Percentiles rank a stretch among this genome's conserved stretches.
Conservation (phyloP, 2,797 vertebrate species). For the Spinus pinus region DNA sequence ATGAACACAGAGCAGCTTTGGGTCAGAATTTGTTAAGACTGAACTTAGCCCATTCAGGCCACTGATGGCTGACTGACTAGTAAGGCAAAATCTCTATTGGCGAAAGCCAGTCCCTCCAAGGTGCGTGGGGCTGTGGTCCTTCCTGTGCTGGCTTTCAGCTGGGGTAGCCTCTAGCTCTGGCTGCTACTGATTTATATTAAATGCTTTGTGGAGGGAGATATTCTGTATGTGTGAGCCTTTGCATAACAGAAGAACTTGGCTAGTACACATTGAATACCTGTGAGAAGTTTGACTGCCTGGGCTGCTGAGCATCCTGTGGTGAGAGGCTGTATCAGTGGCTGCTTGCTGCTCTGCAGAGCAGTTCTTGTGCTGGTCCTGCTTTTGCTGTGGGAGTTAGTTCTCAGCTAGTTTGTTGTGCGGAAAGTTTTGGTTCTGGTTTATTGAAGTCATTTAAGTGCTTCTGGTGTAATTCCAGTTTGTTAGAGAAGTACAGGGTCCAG, state of each 20-base stretch:
- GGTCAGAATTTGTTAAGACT: neutral
- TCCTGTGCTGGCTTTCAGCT: neutral
- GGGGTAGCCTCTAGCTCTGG: neutral
- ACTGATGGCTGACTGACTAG: neutral
- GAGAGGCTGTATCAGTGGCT: neutral
- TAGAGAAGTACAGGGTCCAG: neutral
- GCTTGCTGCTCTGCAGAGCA: neutral
- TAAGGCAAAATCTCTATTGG: neutral
- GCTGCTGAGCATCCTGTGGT: neutral
- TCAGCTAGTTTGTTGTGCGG: neutral
- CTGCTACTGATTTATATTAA: neutral
- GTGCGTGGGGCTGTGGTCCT: neutral
- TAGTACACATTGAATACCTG: accelerated
- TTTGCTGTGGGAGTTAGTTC: neutral
- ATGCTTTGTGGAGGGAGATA: neutral
- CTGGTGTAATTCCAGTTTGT: neutral
- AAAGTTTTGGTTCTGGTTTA: neutral
- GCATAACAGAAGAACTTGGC: neutral
- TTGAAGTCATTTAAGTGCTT: neutral
- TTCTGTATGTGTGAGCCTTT: neutral
- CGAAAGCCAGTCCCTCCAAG: neutral
- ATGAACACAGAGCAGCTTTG: accelerated
- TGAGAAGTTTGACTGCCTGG: neutral
- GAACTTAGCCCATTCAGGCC: neutral
- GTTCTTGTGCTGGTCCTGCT: neutral